These are phyloP conservation scores for Drosophila aff. DNA, from an alignment of 1,140 invertebrate genomes.

Conservation along the genomic window DNA sequence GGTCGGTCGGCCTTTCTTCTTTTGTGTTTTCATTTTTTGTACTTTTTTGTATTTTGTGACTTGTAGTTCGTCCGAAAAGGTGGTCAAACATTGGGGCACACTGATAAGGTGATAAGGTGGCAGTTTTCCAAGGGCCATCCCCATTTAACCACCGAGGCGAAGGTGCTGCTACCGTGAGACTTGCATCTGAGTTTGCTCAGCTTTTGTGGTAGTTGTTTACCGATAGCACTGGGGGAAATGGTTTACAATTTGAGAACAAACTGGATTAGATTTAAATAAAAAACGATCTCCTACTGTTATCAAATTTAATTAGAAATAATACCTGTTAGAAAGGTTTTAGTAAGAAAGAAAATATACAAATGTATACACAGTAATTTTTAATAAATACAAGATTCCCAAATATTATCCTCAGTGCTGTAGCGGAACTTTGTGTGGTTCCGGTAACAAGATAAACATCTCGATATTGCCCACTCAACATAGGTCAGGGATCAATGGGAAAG, in stretches of 20 bases:
- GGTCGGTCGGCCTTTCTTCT: constrained; percentile 43
- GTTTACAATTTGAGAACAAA: not conserved
- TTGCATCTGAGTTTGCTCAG: constrained; percentile 65
- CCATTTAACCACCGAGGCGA: constrained; percentile 14
- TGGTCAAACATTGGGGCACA: constrained; percentile 56
- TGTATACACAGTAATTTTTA: not conserved
- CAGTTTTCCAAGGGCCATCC: constrained; percentile 3
- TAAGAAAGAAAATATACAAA: not conserved
- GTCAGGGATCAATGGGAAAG: constrained; percentile 45
- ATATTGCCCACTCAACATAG: constrained; percentile 26
- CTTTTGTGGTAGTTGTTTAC: constrained; percentile 48
- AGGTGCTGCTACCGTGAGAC: constrained; percentile 65
- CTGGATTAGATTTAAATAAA: not conserved
- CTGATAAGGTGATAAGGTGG: constrained; percentile 64
- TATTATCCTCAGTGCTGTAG: constrained; percentile 3
- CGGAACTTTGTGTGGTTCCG: constrained; percentile 28
- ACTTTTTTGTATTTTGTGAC: constrained; percentile 11
- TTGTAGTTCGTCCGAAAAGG: constrained; percentile 53
- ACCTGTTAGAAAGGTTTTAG: not conserved
- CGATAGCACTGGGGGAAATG: constrained; percentile 14
- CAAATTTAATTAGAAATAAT: not conserved
- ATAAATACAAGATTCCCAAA: too few species aligned
- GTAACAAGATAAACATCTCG: constrained; percentile 47
- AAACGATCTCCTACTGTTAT: not conserved
- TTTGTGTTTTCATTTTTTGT: constrained; percentile 18